A percentile compares a stretch with the other conserved stretches of the same genome.
These are phyloP conservation scores for Gymnosoma rotundatum DNA, from an alignment of 2,888 invertebrate genomes.

Conservation along the genomic window DNA sequence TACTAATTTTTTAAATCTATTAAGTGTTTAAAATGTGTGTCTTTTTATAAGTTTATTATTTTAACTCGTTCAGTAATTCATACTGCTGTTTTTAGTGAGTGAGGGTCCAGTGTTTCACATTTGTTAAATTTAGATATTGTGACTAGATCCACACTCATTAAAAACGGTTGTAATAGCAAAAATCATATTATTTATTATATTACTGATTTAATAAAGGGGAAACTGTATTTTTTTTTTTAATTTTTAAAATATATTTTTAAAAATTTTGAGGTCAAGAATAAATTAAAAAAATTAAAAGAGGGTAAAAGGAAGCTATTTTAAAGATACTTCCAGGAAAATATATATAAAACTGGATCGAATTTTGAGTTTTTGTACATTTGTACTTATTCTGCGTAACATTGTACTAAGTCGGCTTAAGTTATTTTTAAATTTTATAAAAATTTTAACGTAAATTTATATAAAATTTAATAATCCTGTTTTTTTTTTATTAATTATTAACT, in stretches of 20 bases:
- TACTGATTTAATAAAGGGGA: slow-evolving; percentile 18
- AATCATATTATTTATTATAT: not conserved
- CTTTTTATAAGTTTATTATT: slow-evolving; percentile 2
- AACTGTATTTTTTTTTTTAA: not conserved
- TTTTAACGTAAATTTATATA: too few relatives aligned
- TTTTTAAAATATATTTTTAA: not conserved
- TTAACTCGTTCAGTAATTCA: slow-evolving; percentile 16
- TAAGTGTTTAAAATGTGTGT: not conserved
- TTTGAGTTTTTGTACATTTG: too few relatives aligned
- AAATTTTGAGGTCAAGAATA: too few relatives aligned
- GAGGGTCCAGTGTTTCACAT: slow-evolving; percentile 83
- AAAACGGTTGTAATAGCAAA: slow-evolving; percentile 80
- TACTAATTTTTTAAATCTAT: slow-evolving; percentile 6
- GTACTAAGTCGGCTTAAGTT: too few relatives aligned
- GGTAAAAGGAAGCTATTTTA: too few relatives aligned
- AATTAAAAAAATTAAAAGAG: too few relatives aligned
- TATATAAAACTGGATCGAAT: too few relatives aligned
- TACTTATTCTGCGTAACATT: too few relatives aligned
- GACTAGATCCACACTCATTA: slow-evolving; percentile 84
- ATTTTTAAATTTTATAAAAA: too few relatives aligned
- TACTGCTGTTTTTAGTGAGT: slow-evolving; percentile 82
- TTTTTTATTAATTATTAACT: too few relatives aligned
- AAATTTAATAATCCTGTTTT: too few relatives aligned
- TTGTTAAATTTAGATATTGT: slow-evolving; percentile 77
- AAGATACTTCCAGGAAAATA: too few relatives aligned